phyloP scores from a whole-genome alignment of 2,888 invertebrate species.

The Diabrotica balteata region DNA sequence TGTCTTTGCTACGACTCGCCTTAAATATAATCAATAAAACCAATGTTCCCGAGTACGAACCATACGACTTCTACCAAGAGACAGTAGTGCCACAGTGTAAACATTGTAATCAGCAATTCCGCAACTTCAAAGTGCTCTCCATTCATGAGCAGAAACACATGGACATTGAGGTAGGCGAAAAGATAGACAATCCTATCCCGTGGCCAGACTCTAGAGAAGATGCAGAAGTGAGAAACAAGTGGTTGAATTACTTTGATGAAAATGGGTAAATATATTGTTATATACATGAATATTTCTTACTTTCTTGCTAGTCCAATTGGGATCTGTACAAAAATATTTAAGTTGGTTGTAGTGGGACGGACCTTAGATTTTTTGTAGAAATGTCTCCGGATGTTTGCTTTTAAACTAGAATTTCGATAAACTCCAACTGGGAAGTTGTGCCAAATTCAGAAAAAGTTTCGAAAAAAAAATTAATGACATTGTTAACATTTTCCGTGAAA shows the following conservation, averaged over 20 bases:
- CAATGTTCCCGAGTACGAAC: constrained; percentile 50
- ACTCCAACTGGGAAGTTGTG: too few relatives aligned
- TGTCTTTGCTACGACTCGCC: constrained; percentile 50
- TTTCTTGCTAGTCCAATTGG: too few relatives aligned
- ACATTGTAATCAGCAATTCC: constrained; percentile 52
- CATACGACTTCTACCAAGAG: constrained; percentile 40
- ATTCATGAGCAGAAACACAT: constrained; percentile 56
- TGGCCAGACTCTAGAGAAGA: constrained; percentile 51
- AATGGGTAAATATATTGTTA: constrained; percentile 27
- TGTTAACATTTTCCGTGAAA: too few relatives aligned
- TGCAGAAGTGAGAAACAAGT: constrained; percentile 54
- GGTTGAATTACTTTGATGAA: constrained; percentile 51
- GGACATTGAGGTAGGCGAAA: constrained; percentile 53
- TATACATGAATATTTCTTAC: too few relatives aligned
- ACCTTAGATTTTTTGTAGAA: too few relatives aligned
- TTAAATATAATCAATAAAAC: constrained; percentile 53
- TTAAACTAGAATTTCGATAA: too few relatives aligned
- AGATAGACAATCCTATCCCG: constrained; percentile 51
- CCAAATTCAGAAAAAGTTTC: too few relatives aligned
- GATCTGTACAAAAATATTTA: too few relatives aligned
- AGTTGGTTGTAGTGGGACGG: too few relatives aligned
- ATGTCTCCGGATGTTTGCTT: too few relatives aligned
- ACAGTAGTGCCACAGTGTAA: constrained; percentile 50
- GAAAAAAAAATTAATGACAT: too few relatives aligned
- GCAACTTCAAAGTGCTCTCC: constrained; percentile 52